A percentile compares a stretch with the other conserved stretches of the same genome.
Evolutionary conservation across 1,140 invertebrate species (phyloP).

Genomic region (Pantala flavescens): DNA sequence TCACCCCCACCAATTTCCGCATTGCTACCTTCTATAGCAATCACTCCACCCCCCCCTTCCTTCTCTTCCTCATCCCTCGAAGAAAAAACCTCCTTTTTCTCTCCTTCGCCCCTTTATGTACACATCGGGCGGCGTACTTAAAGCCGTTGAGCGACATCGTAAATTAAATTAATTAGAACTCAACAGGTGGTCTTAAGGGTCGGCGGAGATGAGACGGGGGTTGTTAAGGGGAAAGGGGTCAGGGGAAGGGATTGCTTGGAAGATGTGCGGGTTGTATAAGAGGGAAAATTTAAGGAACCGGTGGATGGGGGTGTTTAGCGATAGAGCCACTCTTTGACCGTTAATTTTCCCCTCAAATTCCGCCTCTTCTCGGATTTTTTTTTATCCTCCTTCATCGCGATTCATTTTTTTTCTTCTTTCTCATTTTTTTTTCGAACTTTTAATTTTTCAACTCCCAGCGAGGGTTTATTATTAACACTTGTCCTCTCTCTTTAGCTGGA

Average conservation of each 20-base stretch:
- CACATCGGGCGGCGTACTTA: no score
- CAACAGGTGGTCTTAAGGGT: background rate
- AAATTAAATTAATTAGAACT: conserved; percentile 9
- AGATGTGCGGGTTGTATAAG: background rate
- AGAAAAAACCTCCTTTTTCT: background rate
- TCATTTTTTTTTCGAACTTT: conserved; percentile 14
- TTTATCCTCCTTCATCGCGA: background rate
- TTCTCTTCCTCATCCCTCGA: background rate
- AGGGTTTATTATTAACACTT: background rate
- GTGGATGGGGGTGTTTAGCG: background rate
- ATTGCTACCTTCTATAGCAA: background rate
- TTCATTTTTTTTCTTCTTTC: conserved; percentile 2
- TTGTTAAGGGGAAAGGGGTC: background rate
- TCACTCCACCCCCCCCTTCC: background rate
- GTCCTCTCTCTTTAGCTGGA: background rate
- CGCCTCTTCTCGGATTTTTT: background rate
- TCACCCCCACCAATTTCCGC: no score
- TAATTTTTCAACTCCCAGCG: conserved; percentile 8
- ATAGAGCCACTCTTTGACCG: background rate
- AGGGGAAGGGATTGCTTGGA: background rate
- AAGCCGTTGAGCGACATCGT: background rate
- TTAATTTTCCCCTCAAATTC: conserved; percentile 5
- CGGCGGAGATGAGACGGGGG: background rate
- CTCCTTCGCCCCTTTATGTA: background rate
- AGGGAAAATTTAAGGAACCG: background rate